phyloP scores from a whole-genome alignment of 2,888 invertebrate species.

The Incurvaria masculella region DNA sequence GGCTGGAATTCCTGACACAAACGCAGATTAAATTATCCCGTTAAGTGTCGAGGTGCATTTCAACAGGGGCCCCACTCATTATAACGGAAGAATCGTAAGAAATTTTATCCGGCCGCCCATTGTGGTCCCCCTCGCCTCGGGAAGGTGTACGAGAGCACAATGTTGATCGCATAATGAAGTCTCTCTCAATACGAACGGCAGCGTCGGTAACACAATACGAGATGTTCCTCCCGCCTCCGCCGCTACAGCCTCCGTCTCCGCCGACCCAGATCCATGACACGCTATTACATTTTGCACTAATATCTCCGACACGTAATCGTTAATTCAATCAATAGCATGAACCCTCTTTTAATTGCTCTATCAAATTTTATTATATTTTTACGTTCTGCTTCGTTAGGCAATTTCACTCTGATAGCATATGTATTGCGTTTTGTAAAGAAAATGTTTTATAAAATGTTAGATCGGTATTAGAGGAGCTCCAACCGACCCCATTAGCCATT shows the following conservation, averaged over 20 bases:
- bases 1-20: no score
- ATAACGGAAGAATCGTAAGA: slow-evolving; percentile 52
- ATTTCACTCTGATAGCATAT: neutral
- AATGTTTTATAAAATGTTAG: no score
- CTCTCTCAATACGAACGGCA: slow-evolving; percentile 51
- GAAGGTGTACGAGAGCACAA: slow-evolving; percentile 40
- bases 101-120: slow-evolving; percentile 56
- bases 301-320: slow-evolving; percentile 49
- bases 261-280: slow-evolving; percentile 51
- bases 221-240: slow-evolving; percentile 56
- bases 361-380: slow-evolving; percentile 8
- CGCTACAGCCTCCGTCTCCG: no score
- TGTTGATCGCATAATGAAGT: slow-evolving; percentile 58
- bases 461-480: no score
- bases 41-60: slow-evolving; percentile 47
- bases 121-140: slow-evolving; percentile 51
- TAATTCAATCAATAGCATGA: slow-evolving; percentile 38
- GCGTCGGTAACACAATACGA: slow-evolving; percentile 52
- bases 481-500: no score
- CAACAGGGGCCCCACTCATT: slow-evolving; percentile 49
- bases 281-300: slow-evolving; percentile 49
- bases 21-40: slow-evolving; percentile 39
- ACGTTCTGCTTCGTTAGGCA: slow-evolving; percentile 4
- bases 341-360: slow-evolving; percentile 18
- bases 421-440: neutral